Conservation (phyloP, 2,888 invertebrate genomes). For the Limnephilus marmoratus region DNA sequence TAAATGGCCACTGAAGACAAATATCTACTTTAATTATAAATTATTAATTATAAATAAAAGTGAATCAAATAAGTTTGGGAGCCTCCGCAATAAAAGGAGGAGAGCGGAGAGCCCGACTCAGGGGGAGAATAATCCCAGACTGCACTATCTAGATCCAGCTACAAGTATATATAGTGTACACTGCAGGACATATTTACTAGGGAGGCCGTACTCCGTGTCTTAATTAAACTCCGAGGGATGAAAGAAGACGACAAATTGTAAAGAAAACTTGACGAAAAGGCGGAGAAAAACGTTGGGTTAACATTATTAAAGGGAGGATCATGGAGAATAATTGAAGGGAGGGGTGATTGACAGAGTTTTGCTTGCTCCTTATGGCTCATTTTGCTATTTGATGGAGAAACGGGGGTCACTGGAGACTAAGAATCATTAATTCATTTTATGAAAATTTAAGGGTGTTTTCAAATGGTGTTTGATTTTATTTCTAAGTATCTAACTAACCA, state of each 20-base stretch:
- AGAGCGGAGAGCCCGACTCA: background rate
- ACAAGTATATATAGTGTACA: slow-evolving; percentile 16
- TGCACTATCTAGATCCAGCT: slow-evolving; percentile 32
- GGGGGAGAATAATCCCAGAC: slow-evolving; percentile 35
- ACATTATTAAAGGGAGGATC: background rate
- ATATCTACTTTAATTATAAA: background rate
- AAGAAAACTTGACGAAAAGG: background rate
- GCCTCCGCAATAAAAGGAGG: background rate
- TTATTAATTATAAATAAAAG: no score
- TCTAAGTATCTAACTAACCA: no score
- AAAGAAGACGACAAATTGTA: slow-evolving; percentile 11
- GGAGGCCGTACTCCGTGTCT: slow-evolving; percentile 20
- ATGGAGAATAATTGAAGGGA: background rate
- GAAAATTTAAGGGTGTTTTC: background rate
- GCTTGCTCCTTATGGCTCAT: background rate
- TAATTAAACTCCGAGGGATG: slow-evolving; percentile 22
- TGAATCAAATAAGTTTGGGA: background rate
- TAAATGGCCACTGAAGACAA: background rate
- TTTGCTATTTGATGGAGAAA: background rate
- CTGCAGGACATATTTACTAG: slow-evolving; percentile 22
- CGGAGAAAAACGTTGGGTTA: background rate
- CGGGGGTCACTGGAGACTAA: background rate
- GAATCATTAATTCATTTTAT: background rate
- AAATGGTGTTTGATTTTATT: no score
- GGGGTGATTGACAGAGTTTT: background rate